Percentiles rank a stretch among this genome's conserved stretches.
phyloP scores from a whole-genome alignment of 1,140 invertebrate species.

The Tetranychus cinnabarinus region DNA sequence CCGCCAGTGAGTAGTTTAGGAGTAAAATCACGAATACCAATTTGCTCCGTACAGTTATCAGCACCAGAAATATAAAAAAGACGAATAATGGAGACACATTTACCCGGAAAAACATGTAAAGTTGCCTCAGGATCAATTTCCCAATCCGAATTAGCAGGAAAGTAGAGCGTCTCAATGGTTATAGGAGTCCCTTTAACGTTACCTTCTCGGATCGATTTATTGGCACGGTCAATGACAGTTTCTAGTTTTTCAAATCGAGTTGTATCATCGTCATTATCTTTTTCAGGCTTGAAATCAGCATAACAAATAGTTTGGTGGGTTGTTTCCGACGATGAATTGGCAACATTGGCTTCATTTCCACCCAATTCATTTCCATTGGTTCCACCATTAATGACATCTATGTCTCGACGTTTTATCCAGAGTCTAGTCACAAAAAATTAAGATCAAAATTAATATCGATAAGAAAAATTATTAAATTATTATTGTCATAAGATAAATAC shows the following conservation, averaged over 20 bases:
- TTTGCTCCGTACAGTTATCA: background rate
- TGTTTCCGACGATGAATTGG: background rate
- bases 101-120: conserved; percentile 1
- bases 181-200: background rate
- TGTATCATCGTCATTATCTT: background rate
- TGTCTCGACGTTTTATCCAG: too few species aligned
- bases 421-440: too few species aligned
- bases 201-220: background rate
- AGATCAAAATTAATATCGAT: too few species aligned
- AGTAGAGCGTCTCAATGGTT: conserved; percentile 3
- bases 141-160: conserved; percentile 7
- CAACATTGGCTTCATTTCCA: background rate
- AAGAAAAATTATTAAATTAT: too few species aligned
- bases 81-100: conserved; percentile 3
- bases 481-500: too few species aligned
- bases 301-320: background rate
- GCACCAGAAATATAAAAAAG: conserved; percentile 1
- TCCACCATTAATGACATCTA: background rate
- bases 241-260: conserved; percentile 5
- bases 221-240: conserved; percentile 1
- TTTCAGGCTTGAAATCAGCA: conserved; percentile 3
- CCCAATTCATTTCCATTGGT: background rate
- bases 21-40: conserved; percentile 6
- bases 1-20: conserved; percentile 4
- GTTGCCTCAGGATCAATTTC: conserved; percentile 3